Conservation (phyloP, 2,113 vertebrate species). For the Reinhardtius hippoglossoides region DNA sequence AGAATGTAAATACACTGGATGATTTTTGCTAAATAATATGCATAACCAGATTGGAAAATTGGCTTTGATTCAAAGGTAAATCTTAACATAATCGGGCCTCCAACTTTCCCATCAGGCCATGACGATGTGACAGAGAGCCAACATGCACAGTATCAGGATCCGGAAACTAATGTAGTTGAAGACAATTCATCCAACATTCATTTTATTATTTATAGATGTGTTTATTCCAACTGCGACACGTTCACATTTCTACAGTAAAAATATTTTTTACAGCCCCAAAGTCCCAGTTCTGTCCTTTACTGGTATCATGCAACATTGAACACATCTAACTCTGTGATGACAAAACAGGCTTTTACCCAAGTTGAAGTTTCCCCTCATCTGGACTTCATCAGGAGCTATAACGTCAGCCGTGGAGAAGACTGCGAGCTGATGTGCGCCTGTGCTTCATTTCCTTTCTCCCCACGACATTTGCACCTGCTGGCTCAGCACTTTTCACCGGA, state of each 20-base stretch:
- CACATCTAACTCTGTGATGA: conserved; percentile 12
- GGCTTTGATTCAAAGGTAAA: neutral
- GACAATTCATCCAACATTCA: neutral
- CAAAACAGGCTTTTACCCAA: neutral
- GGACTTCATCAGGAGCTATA: conserved; percentile 35
- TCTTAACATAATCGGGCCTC: neutral
- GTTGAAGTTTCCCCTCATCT: conserved; percentile 23
- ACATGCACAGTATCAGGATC: too few relatives aligned
- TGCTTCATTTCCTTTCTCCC: conserved; percentile 59
- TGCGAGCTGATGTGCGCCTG: conserved; percentile 51
- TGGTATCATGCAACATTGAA: neutral
- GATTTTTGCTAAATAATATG: neutral
- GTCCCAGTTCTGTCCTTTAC: neutral
- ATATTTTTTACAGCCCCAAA: too few relatives aligned
- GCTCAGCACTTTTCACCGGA: conserved; percentile 76
- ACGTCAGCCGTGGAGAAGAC: conserved; percentile 39
- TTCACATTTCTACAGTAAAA: too few relatives aligned
- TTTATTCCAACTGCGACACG: too few relatives aligned
- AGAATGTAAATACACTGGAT: neutral
- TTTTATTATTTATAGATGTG: neutral
- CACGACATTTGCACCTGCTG: conserved; percentile 65
- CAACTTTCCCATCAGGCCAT: neutral
- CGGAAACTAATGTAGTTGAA: neutral
- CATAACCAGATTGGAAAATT: neutral
- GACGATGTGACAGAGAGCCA: neutral